Conservation (phyloP, 30 jellyfish, hydroid and myxozoan genomes). For the Aurelia sp. region DNA sequence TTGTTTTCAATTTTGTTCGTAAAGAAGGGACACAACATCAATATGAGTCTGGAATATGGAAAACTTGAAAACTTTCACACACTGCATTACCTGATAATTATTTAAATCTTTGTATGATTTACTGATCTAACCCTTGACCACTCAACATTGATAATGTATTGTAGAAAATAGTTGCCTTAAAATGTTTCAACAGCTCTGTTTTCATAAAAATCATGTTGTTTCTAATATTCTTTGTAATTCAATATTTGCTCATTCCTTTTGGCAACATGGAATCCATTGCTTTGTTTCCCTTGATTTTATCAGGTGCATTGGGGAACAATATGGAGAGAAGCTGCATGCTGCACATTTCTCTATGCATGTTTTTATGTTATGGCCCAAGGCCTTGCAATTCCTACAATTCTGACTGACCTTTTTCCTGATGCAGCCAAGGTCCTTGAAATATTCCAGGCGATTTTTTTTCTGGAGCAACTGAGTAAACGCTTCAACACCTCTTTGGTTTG, state of each 20-base stretch:
- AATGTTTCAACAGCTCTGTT: no score
- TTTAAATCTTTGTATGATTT: no score
- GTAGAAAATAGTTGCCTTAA: no score
- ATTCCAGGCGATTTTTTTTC: conserved; percentile 5
- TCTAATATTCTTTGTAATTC: no score
- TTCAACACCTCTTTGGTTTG: neutral
- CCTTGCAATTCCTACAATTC: no score
- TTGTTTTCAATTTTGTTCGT: neutral
- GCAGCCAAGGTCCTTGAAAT: neutral
- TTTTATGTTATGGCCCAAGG: neutral
- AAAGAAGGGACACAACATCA: neutral
- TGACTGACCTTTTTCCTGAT: neutral
- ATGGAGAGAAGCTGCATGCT: no score
- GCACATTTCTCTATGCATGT: no score
- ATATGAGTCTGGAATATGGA: neutral
- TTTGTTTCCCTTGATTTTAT: neutral
- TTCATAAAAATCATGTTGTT: no score
- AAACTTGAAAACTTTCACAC: neutral
- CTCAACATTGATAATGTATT: no score
- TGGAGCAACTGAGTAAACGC: conserved; percentile 1
- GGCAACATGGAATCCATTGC: no score
- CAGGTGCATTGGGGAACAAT: neutral
- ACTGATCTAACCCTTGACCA: no score
- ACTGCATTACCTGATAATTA: neutral
- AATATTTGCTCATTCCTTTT: no score